Conservation (phyloP, 2,797 vertebrate species). For the Decapterus maruadsi region DNA sequence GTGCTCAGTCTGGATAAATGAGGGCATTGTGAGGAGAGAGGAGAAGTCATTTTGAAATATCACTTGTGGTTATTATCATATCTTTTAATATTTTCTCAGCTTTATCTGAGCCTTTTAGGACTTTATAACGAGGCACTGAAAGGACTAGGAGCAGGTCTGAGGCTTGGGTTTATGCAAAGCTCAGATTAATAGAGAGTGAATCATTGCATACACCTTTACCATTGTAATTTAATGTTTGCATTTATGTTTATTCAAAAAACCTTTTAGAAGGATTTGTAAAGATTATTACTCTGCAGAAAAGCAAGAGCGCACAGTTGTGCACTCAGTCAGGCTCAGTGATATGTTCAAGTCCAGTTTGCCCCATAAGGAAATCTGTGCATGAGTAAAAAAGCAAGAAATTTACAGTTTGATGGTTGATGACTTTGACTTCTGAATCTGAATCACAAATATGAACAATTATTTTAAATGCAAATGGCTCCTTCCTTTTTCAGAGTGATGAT, state of each 20-base stretch:
- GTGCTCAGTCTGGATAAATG: slow-evolving; percentile 55
- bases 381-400: neutral
- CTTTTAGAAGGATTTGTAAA: neutral
- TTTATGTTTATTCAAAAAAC: neutral
- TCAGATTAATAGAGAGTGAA: neutral
- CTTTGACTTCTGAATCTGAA: neutral
- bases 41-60: slow-evolving; percentile 21
- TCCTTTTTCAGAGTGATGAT: neutral
- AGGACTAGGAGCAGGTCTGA: neutral
- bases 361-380: neutral
- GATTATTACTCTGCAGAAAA: neutral
- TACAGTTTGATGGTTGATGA: neutral
- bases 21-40: slow-evolving; percentile 56
- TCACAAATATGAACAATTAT: neutral
- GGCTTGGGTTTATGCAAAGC: neutral
- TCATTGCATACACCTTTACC: neutral
- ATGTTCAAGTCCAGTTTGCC: neutral
- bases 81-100: neutral
- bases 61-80: neutral
- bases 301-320: neutral
- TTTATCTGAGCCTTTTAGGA: neutral
- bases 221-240: neutral
- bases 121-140: neutral
- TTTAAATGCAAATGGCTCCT: neutral
- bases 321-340: neutral